Conservation (phyloP, 35 echinoderm and acorn worm genomes). For the Apostichopus parvimensis region DNA sequence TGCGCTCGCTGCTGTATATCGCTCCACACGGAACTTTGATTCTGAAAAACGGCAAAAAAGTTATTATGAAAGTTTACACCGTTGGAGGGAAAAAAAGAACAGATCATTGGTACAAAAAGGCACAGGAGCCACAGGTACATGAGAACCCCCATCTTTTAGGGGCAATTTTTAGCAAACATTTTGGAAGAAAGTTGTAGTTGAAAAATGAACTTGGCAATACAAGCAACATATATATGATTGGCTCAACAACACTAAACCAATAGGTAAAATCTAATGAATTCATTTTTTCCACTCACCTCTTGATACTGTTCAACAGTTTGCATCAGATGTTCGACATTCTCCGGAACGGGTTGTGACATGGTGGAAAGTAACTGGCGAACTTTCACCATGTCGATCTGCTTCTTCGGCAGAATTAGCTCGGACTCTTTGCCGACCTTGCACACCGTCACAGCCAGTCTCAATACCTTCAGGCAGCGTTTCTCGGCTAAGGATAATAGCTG, state of each 20-base stretch:
- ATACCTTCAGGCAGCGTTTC: slow-evolving; percentile 44
- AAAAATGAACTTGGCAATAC: no score
- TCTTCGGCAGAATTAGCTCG: not conserved
- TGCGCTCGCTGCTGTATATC: slow-evolving; percentile 58
- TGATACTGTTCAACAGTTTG: slow-evolving; percentile 74
- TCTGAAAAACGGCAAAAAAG: slow-evolving; percentile 20
- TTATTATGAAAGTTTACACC: not conserved
- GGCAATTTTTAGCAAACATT: no score
- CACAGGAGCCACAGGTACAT: no score
- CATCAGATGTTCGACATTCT: slow-evolving; percentile 72
- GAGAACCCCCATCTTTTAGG: no score
- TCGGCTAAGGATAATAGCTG: slow-evolving; percentile 68
- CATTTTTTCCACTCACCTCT: not conserved
- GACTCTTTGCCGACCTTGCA: slow-evolving; percentile 3
- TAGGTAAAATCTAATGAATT: no score
- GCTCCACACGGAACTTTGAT: slow-evolving; percentile 61
- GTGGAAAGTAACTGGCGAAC: slow-evolving; percentile 67
- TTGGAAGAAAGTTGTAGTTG: no score
- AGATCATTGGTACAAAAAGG: no score
- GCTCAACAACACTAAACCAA: no score
- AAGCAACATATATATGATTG: no score
- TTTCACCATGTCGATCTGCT: slow-evolving; percentile 66
- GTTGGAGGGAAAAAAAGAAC: no score
- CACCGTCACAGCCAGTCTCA: slow-evolving; percentile 12
- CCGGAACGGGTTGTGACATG: slow-evolving; percentile 50